These are phyloP conservation scores for Sebastiscus albofasciatus DNA, from an alignment of 2,797 vertebrate species.

Conservation along the genomic window DNA sequence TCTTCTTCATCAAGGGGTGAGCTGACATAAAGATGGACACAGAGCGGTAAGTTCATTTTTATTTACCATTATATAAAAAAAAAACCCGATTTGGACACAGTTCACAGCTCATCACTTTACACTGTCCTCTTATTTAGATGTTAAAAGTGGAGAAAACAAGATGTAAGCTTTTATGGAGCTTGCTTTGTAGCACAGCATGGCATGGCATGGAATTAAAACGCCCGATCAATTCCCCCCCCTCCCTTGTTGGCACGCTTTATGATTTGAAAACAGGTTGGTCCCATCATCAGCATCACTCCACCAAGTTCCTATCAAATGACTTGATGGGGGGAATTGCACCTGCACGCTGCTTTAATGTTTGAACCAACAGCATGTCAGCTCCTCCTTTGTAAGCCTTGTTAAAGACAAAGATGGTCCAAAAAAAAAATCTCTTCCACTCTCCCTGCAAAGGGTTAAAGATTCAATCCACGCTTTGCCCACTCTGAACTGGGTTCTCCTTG, in stretches of 20 bases:
- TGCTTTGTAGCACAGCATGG: background rate
- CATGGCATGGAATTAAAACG: conserved; percentile 25
- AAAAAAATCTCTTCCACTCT: conserved; percentile 9
- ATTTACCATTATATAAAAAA: no score
- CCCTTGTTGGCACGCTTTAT: conserved; percentile 26
- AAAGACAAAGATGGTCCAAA: conserved; percentile 28
- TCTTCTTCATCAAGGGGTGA: conserved; percentile 22
- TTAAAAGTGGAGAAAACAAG: conserved; percentile 11
- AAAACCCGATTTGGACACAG: conserved; percentile 3
- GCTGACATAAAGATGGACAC: conserved; percentile 50
- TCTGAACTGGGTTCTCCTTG: conserved; percentile 71
- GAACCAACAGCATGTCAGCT: conserved; percentile 34
- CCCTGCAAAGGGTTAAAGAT: conserved; percentile 64
- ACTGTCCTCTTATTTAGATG: conserved; percentile 5
- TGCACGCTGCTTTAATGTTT: conserved; percentile 48
- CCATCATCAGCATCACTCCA: conserved; percentile 52
- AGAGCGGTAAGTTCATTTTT: conserved; percentile 65
- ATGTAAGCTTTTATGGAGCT: background rate
- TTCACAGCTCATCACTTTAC: conserved; percentile 44
- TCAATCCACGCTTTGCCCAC: conserved; percentile 54
- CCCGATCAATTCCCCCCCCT: conserved; percentile 23
- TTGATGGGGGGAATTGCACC: conserved; percentile 50
- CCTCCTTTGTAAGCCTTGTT: conserved; percentile 23
- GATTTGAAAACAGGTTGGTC: conserved; percentile 67
- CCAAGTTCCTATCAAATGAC: conserved; percentile 55